A percentile compares a stretch with the other conserved stretches of the same genome.
Evolutionary conservation across 1,140 invertebrate genomes (phyloP).

Genomic region (Elymnias hypermnestra): DNA sequence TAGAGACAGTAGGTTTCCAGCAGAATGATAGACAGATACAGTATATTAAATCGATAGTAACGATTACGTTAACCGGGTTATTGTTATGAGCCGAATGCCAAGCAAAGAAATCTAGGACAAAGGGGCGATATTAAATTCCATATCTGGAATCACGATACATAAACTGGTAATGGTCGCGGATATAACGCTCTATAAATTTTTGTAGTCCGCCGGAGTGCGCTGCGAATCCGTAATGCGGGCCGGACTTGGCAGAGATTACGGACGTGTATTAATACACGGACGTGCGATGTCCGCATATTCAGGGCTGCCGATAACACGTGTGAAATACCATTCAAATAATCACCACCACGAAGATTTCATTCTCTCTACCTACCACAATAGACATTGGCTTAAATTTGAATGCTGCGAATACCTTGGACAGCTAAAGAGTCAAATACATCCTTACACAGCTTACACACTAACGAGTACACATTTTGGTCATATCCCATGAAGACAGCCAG

Average conservation of each 20-base stretch:
- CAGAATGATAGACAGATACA: too few species aligned
- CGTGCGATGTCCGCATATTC: slow-evolving; percentile 27
- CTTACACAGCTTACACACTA: too few species aligned
- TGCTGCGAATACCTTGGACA: too few species aligned
- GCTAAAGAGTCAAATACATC: too few species aligned
- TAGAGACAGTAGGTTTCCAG: too few species aligned
- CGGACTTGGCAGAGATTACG: slow-evolving; percentile 65
- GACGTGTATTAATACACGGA: slow-evolving; percentile 53
- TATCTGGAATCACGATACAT: slow-evolving; percentile 56
- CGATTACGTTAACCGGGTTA: too few species aligned
- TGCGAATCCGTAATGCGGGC: slow-evolving; percentile 53
- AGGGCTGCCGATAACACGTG: slow-evolving; percentile 14
- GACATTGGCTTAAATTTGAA: too few species aligned
- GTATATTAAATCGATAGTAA: too few species aligned
- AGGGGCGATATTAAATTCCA: slow-evolving; percentile 56
- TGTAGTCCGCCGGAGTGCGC: slow-evolving; percentile 55
- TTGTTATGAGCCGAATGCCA: too few species aligned
- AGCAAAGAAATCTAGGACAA: slow-evolving; percentile 35
- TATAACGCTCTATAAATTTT: slow-evolving; percentile 75
- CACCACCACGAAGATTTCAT: neutral
- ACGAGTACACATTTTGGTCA: too few species aligned
- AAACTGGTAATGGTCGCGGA: slow-evolving; percentile 40
- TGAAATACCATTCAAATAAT: neutral
- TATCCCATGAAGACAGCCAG: too few species aligned
- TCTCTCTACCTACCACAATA: too few species aligned